A percentile compares a stretch with the other conserved stretches of the same genome.
Conservation (phyloP, 2,113 vertebrate genomes). For the Australoheros scitulus region DNA sequence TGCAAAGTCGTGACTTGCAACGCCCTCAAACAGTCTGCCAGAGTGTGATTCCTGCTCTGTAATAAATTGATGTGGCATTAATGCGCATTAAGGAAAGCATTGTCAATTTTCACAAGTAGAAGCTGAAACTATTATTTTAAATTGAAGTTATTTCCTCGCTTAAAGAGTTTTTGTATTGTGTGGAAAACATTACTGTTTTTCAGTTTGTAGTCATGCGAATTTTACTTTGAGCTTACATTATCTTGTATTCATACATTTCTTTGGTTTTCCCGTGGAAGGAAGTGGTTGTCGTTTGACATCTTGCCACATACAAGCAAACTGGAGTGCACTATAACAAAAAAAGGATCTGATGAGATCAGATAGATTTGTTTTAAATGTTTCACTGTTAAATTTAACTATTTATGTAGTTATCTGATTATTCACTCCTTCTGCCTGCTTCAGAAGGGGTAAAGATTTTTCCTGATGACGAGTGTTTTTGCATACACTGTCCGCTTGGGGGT, state of each 20-base stretch:
- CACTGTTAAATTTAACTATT: neutral
- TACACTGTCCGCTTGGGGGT: neutral
- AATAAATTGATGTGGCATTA: slow-evolving; percentile 52
- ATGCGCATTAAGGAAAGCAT: neutral
- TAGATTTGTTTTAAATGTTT: neutral
- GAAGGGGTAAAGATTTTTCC: neutral
- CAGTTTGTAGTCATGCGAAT: neutral
- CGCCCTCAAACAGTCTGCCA: slow-evolving; percentile 71
- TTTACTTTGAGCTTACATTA: neutral
- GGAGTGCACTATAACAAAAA: neutral
- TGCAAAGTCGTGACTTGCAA: slow-evolving; percentile 68
- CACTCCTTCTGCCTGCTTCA: neutral
- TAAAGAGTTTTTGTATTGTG: neutral
- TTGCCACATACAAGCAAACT: neutral
- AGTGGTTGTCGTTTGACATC: neutral
- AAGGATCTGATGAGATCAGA: neutral
- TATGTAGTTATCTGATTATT: neutral
- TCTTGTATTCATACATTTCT: neutral
- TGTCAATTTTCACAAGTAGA: neutral
- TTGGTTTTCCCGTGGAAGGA: neutral
- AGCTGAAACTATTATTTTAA: neutral
- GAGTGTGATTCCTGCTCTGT: slow-evolving; percentile 51
- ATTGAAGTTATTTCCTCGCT: neutral
- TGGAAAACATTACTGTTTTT: slow-evolving; percentile 12
- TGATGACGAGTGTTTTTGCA: neutral